Conservation (phyloP, 1,140 invertebrate genomes). For the Anoplolepis gracilipes region DNA sequence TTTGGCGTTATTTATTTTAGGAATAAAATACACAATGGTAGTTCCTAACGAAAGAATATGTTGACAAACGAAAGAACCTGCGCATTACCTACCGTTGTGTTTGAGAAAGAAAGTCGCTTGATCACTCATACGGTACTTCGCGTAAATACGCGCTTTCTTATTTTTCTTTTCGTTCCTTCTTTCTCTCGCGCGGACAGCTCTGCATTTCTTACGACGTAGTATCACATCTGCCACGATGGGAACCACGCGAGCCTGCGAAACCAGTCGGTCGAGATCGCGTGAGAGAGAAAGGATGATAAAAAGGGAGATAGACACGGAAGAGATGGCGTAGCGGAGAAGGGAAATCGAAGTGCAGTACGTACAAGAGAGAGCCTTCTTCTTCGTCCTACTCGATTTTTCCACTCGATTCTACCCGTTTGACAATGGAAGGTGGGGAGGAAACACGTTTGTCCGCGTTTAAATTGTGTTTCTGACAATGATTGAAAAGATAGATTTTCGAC, state of each 20-base stretch:
- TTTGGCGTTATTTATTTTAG: not conserved
- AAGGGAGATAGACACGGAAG: not conserved
- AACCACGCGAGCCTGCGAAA: slow-evolving; percentile 48
- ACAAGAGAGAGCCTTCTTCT: not conserved
- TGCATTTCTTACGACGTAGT: slow-evolving; percentile 31
- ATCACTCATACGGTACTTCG: slow-evolving; percentile 50
- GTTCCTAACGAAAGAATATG: slow-evolving; percentile 13
- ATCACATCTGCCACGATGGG: slow-evolving; percentile 55
- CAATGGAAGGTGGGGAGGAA: slow-evolving; percentile 31
- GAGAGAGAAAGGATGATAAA: not conserved
- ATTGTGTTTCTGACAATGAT: slow-evolving; percentile 60
- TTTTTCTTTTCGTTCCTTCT: slow-evolving; percentile 2
- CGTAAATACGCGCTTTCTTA: not conserved
- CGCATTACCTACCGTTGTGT: slow-evolving; percentile 46
- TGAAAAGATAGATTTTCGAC: slow-evolving; percentile 56
- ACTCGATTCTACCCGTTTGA: slow-evolving; percentile 52
- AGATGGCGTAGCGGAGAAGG: not conserved
- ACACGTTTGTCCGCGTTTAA: slow-evolving; percentile 38
- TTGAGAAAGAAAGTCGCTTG: slow-evolving; percentile 49
- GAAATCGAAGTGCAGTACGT: slow-evolving; percentile 17
- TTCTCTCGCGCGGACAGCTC: slow-evolving; percentile 20
- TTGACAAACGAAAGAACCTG: slow-evolving; percentile 4
- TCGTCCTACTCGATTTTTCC: slow-evolving; percentile 56
- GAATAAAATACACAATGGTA: not conserved
- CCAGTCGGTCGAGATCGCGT: slow-evolving; percentile 54